A percentile compares a stretch with the other conserved stretches of the same genome.
Conservation (phyloP, 2,113 vertebrate genomes). For the Thomomys bottae region DNA sequence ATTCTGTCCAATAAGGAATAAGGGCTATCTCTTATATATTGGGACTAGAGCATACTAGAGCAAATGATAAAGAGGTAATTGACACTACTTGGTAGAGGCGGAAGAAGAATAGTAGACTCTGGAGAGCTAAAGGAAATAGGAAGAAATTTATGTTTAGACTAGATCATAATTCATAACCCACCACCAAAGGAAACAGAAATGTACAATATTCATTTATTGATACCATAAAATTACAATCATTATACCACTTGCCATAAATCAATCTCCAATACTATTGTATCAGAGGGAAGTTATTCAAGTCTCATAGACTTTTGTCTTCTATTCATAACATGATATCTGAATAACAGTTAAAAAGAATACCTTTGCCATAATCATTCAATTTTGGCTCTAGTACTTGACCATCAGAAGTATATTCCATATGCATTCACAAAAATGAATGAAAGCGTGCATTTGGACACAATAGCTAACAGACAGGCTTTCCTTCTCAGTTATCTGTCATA, state of each 20-base stretch:
- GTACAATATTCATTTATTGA: not conserved
- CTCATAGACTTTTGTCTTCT: not conserved
- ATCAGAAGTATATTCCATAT: not conserved
- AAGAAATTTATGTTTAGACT: too few relatives aligned
- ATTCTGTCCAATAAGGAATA: not conserved
- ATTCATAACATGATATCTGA: not conserved
- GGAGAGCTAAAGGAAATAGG: too few relatives aligned
- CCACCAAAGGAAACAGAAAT: not conserved
- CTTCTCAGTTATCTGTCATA: not conserved
- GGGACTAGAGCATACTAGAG: not conserved
- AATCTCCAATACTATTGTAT: not conserved
- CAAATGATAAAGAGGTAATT: not conserved
- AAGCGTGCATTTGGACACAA: not conserved
- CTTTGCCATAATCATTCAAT: not conserved
- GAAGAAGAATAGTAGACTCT: too few relatives aligned
- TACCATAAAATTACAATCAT: not conserved
- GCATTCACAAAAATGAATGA: not conserved
- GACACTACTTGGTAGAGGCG: not conserved
- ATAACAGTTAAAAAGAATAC: not conserved
- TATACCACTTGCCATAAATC: not conserved
- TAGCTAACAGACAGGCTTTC: not conserved
- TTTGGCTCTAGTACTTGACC: not conserved
- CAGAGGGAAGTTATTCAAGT: not conserved
- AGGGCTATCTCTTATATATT: not conserved
- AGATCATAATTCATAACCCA: too few relatives aligned